Base-by-base conservation (phyloP, 2,113 vertebrate genomes). In the Elephas maximus region DNA sequence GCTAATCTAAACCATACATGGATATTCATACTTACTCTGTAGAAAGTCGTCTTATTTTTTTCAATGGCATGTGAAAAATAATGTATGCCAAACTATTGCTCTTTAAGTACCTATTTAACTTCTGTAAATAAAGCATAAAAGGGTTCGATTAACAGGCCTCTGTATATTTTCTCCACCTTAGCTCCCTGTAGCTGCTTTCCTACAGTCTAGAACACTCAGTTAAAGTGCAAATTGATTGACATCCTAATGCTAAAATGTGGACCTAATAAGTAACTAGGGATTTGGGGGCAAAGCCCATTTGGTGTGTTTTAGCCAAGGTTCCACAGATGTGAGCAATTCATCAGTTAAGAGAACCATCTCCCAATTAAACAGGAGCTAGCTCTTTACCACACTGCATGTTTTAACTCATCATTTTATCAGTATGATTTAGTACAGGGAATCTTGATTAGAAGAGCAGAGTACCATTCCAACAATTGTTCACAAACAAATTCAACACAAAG, bases 401-500 rank as follows among this genome's bases (percentile, higher is more conserved):
- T 95, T 82, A 89, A 74, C n/a, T 93, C 57, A 83, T 71, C 9
- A 20, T 69, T 88, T 71, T 77, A 90, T 69, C 76, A 74, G 4
- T 90, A 44, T 41, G 23, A 87, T 90, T 93, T 85, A 90, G 23
- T 18, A 69, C 26, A 88, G 17, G 67, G n/a, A 81, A 73, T 81
- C 8, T 45, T 92, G 60, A 82, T 95, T 62, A 96, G 44, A 96
- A 96, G 89, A 94, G 80, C 95, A 92, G 87, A 81, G 71, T 65
- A 97, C 1, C 84, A 92, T 33, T 94, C 92, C 62, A 93, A 97
- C 96, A 97, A 44, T 95, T 94, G 78, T 97, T 95, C 97, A 97
- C 67, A 96, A 98, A 97, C 97, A 99, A 99, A 99, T 98, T 98
- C 98, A 99, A 99, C 98, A 99, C 99, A 98, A 99, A 99, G 98